Conservation (phyloP, 1,140 invertebrate genomes). For the Drosophila sulfurigaster region DNA sequence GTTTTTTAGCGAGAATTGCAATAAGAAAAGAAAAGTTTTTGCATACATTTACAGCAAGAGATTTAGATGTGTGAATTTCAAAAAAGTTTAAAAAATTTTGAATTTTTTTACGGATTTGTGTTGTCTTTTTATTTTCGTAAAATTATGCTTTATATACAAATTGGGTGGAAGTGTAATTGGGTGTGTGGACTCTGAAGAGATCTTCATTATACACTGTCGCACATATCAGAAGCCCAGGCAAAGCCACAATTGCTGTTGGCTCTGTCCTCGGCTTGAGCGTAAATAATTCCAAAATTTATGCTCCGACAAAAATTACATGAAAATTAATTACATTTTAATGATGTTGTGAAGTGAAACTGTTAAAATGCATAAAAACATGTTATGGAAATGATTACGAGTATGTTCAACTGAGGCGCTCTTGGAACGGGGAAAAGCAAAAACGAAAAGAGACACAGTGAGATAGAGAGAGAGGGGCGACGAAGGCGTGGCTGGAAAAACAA, state of each 20-base stretch:
- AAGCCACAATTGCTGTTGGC: constrained; percentile 59
- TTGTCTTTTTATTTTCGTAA: not conserved
- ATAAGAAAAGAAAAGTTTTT: constrained; percentile 55
- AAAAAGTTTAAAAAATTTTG: constrained; percentile 4
- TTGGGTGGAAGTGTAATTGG: constrained; percentile 45
- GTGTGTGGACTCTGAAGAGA: constrained; percentile 29
- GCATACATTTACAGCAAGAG: constrained; percentile 71
- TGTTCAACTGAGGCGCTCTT: constrained; percentile 16
- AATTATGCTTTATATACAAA: constrained; percentile 63
- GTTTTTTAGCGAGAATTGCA: constrained; percentile 49
- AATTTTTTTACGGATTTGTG: constrained; percentile 12
- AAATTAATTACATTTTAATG: constrained; percentile 80
- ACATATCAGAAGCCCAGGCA: constrained; percentile 82
- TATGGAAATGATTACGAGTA: constrained; percentile 50
- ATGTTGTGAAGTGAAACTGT: constrained; percentile 60
- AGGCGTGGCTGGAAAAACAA: constrained; percentile 41
- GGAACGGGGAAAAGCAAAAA: not conserved
- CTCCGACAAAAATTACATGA: constrained; percentile 84
- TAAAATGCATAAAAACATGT: constrained; percentile 54
- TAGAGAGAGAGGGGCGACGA: no score
- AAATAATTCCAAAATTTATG: constrained; percentile 85
- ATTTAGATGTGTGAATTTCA: constrained; percentile 21
- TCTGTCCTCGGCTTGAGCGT: constrained; percentile 78
- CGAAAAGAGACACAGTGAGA: not conserved
- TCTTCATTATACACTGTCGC: constrained; percentile 82